Conservation (phyloP, 2,888 invertebrate species). For the Eumerus sabulonum region DNA sequence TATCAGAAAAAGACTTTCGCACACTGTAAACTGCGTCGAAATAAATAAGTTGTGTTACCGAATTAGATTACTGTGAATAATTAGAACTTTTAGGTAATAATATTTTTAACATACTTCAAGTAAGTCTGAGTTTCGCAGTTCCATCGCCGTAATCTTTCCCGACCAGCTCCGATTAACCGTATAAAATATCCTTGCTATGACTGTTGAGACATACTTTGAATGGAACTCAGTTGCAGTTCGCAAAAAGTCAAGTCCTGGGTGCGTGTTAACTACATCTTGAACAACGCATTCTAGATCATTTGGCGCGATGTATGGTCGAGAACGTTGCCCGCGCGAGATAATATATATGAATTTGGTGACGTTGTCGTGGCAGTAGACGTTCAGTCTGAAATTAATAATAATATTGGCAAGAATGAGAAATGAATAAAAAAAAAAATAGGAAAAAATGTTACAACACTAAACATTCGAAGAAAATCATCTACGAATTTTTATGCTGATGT, state of each 20-base stretch:
- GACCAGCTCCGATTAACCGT: constrained; percentile 98
- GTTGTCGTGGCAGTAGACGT: constrained; percentile 90
- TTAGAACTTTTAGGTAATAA: no score
- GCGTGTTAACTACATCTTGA: constrained; percentile 98
- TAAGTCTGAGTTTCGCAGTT: constrained; percentile 94
- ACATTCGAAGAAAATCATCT: no score
- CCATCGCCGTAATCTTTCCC: constrained; percentile 92
- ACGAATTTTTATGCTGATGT: no score
- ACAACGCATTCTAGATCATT: constrained; percentile 96
- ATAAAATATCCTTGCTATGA: constrained; percentile 98
- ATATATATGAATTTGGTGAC: constrained; percentile 94
- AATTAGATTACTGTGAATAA: no score
- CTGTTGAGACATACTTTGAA: constrained; percentile 98
- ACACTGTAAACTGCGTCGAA: no score
- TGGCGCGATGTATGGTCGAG: constrained; percentile 82
- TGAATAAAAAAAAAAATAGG: constrained; percentile 31
- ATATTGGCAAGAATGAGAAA: no score
- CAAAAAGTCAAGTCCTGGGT: constrained; percentile 97
- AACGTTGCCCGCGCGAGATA: constrained; percentile 84
- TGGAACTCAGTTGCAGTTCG: constrained; percentile 99
- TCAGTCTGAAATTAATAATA: constrained; percentile 87
- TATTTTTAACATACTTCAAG: constrained; percentile 82
- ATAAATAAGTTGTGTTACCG: no score
- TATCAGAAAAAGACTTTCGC: no score
- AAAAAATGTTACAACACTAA: no score